Percentiles rank a stretch among this genome's conserved stretches.
These are phyloP conservation scores for Nilaparvata lugens DNA, from an alignment of 1,140 invertebrate species.

Conservation along the genomic window DNA sequence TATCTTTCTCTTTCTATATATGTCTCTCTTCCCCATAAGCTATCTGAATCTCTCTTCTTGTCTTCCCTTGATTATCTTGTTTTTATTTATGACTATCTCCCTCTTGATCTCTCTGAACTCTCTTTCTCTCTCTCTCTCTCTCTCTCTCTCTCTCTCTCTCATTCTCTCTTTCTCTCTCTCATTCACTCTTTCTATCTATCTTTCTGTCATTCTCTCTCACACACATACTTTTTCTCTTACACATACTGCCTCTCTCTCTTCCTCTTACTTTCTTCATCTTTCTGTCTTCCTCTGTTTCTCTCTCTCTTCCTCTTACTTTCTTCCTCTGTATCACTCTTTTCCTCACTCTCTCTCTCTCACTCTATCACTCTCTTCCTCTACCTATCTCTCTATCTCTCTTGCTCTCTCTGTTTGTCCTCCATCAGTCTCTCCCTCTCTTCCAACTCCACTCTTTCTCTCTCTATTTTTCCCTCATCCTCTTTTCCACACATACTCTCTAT, in stretches of 20 bases:
- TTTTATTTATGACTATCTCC: no score
- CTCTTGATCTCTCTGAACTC: neutral
- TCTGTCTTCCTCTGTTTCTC: neutral
- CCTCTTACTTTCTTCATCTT: no score
- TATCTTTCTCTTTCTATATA: slow-evolving; percentile 5
- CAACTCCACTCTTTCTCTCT: neutral
- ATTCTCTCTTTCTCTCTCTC: no score
- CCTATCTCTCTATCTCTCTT: neutral
- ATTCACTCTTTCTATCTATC: no score
- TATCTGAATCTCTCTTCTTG: neutral
- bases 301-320: slow-evolving; percentile 6
- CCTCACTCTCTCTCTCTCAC: slow-evolving; percentile 6
- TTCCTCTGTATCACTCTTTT: slow-evolving; percentile 5
- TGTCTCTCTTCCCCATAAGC: slow-evolving; percentile 5
- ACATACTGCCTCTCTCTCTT: neutral
- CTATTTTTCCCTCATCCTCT: neutral
- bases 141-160: no score
- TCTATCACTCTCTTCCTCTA: neutral
- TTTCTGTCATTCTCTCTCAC: neutral
- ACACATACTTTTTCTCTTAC: neutral
- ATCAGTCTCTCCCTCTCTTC: neutral
- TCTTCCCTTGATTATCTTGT: no score
- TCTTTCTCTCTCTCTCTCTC: neutral
- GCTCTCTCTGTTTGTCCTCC: no score
- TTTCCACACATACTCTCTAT: neutral